These are phyloP conservation scores for Chaunax sp. DNA, from an alignment of 2,797 vertebrate genomes.

Conservation along the genomic window DNA sequence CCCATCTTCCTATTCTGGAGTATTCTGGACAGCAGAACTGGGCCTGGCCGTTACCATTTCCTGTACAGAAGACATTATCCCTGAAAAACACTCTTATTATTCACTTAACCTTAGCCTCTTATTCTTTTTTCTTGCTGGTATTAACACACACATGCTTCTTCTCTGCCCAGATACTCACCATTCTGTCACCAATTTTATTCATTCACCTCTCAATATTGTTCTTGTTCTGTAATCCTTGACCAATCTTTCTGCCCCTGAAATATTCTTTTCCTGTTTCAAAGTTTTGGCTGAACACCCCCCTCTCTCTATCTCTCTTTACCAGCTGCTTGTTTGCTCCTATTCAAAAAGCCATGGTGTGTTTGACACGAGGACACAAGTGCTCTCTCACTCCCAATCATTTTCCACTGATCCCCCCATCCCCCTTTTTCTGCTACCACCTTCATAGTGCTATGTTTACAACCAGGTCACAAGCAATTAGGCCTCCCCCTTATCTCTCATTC, in stretches of 20 bases:
- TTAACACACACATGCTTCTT: not conserved
- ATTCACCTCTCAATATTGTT: conserved; percentile 30
- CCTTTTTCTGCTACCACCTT: conserved; percentile 39
- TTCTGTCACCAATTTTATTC: conserved; percentile 9
- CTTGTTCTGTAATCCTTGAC: conserved; percentile 36
- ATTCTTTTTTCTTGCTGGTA: not conserved
- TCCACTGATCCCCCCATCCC: conserved; percentile 29
- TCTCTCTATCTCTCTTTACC: conserved; percentile 17
- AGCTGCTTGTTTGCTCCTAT: conserved; percentile 26
- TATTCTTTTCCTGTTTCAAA: conserved; percentile 2
- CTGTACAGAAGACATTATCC: conserved; percentile 11
- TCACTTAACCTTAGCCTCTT: not conserved
- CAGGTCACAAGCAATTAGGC: conserved; percentile 68
- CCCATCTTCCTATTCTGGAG: no score
- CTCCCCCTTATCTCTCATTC: conserved; percentile 41
- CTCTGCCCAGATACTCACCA: not conserved
- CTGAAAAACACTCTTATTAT: conserved; percentile 9
- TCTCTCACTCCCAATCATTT: conserved; percentile 29
- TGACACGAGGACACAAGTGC: conserved; percentile 54
- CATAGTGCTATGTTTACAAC: conserved; percentile 51
- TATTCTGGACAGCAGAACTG: conserved; percentile 1
- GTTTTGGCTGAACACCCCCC: conserved; percentile 12
- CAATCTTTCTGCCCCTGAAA: conserved; percentile 20
- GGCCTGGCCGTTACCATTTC: not conserved
- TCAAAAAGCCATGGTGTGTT: conserved; percentile 49